A percentile compares a stretch with the other conserved stretches of the same genome.
Evolutionary conservation across 1,140 invertebrate genomes (phyloP).

Genomic region (Euura lappo): DNA sequence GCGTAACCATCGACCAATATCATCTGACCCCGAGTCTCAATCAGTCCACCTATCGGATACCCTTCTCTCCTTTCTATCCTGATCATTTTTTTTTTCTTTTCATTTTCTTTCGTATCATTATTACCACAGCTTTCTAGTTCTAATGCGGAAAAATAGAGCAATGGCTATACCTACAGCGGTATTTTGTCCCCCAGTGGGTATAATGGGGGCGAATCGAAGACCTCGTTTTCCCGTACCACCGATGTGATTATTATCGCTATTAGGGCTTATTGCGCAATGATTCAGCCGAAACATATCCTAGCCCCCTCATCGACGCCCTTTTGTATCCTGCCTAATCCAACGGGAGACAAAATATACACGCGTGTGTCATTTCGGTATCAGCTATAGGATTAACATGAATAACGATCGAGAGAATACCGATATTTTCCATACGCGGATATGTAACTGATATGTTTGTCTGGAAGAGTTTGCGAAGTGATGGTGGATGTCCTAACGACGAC

Average conservation of each 20-base stretch:
- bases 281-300: neutral
- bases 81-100: neutral
- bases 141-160: no score
- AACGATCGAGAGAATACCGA: neutral
- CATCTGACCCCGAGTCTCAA: conserved; percentile 12
- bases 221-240: no score
- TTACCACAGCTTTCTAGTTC: no score
- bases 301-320: neutral
- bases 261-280: conserved; percentile 2
- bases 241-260: conserved; percentile 4
- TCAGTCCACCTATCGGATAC: neutral
- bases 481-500: no score
- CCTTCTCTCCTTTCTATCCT: neutral
- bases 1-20: conserved; percentile 20
- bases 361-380: conserved; percentile 3
- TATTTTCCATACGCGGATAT: no score
- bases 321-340: neutral
- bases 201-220: no score
- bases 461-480: no score
- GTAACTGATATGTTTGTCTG: no score
- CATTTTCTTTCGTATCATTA: no score
- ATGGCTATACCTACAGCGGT: no score
- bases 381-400: neutral
- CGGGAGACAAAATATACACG: conserved; percentile 4
- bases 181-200: no score